Conservation (phyloP, 2,888 invertebrate genomes). For the Ectropis crepuscularia region DNA sequence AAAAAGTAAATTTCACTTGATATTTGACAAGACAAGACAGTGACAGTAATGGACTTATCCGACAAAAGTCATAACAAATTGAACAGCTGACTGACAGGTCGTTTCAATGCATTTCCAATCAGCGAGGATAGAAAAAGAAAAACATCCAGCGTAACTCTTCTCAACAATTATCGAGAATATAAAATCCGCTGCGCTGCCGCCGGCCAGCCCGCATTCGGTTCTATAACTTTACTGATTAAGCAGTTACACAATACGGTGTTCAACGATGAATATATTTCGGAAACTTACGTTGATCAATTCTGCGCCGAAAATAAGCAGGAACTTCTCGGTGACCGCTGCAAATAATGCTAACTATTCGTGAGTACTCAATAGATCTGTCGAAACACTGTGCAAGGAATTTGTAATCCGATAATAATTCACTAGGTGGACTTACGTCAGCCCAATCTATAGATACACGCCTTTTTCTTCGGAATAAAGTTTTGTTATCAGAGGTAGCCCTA, state of each 20-base stretch:
- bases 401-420: too few relatives aligned
- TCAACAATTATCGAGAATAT: slow-evolving; percentile 7
- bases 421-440: too few relatives aligned
- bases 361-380: slow-evolving; percentile 46
- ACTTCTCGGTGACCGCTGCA: slow-evolving; percentile 62
- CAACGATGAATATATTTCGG: slow-evolving; percentile 61
- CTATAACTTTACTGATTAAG: slow-evolving; percentile 32
- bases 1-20: too few relatives aligned
- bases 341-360: slow-evolving; percentile 68
- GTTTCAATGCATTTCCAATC: too few relatives aligned
- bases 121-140: background rate
- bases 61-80: too few relatives aligned
- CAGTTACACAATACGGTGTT: slow-evolving; percentile 23
- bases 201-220: background rate
- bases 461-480: too few relatives aligned
- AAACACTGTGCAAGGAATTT: background rate
- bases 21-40: too few relatives aligned
- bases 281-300: slow-evolving; percentile 48
- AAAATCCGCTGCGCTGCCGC: background rate
- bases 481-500: too few relatives aligned
- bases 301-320: slow-evolving; percentile 51
- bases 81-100: too few relatives aligned
- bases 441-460: too few relatives aligned
- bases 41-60: too few relatives aligned
- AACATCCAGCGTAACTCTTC: background rate